Conservation (phyloP, 2,888 invertebrate species). For the Hypomecis atomaria region DNA sequence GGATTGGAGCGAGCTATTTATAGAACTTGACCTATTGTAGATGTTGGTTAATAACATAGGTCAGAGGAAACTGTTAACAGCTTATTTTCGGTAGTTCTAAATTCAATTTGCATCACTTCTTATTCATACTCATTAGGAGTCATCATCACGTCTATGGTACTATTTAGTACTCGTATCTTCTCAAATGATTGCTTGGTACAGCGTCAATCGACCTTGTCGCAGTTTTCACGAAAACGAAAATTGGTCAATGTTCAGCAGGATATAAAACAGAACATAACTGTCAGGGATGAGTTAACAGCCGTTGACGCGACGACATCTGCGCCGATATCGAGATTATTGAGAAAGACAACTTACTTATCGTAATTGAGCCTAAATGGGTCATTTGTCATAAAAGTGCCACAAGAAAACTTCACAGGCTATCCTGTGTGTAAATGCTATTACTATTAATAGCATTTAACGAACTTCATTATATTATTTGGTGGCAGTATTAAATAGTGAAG, state of each 20-base stretch:
- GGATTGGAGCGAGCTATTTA: slow-evolving; percentile 4
- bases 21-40: slow-evolving; percentile 3
- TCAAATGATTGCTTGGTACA: neutral
- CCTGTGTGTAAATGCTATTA: no score
- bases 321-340: slow-evolving; percentile 56
- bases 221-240: slow-evolving; percentile 7
- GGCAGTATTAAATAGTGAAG: neutral
- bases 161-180: neutral
- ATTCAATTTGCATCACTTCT: no score
- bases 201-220: neutral
- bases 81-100: no score
- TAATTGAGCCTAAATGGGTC: slow-evolving; percentile 19
- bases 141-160: no score
- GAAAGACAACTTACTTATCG: slow-evolving; percentile 14
- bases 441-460: neutral
- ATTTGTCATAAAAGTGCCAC: slow-evolving; percentile 24
- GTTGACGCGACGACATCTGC: slow-evolving; percentile 53
- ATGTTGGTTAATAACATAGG: neutral
- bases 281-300: slow-evolving; percentile 41
- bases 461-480: neutral
- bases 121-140: no score
- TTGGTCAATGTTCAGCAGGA: slow-evolving; percentile 44
- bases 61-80: neutral
- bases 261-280: slow-evolving; percentile 54
- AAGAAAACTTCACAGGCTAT: slow-evolving; percentile 33